These are phyloP conservation scores for Sicus ferrugineus DNA, from an alignment of 2,888 invertebrate species.

Conservation along the genomic window DNA sequence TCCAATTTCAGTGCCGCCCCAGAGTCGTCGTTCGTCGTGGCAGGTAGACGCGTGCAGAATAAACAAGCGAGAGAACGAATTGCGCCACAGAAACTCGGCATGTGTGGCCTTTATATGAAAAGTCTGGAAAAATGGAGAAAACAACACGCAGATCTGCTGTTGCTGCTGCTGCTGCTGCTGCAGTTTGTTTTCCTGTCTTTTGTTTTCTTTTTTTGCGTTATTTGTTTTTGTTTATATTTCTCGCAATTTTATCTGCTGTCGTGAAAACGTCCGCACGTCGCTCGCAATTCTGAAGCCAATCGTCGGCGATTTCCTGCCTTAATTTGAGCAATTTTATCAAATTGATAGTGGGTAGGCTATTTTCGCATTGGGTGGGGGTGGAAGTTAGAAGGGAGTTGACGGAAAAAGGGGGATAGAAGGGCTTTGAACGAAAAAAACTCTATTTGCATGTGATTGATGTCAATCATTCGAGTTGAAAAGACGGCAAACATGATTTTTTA, in stretches of 20 bases:
- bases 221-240: not conserved
- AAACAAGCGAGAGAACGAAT: too few species aligned
- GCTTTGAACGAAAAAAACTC: not conserved
- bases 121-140: too few species aligned
- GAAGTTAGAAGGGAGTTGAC: not conserved
- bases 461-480: not conserved
- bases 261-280: not conserved
- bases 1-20: too few species aligned
- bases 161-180: not conserved
- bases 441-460: not conserved
- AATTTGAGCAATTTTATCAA: conserved; percentile 10
- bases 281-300: not conserved
- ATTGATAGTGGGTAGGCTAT: not conserved
- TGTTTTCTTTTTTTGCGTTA: not conserved
- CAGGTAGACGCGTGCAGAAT: too few species aligned
- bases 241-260: not conserved
- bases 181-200: not conserved
- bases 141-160: not conserved
- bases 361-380: not conserved
- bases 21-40: too few species aligned
- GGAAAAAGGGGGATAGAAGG: not conserved
- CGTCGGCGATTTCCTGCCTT: conserved; percentile 21
- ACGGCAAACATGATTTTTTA: too few species aligned
- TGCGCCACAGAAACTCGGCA: too few species aligned
- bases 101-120: too few species aligned